These are phyloP conservation scores for Drosophila ustulata DNA, from an alignment of 2,888 invertebrate species.

Conservation along the genomic window DNA sequence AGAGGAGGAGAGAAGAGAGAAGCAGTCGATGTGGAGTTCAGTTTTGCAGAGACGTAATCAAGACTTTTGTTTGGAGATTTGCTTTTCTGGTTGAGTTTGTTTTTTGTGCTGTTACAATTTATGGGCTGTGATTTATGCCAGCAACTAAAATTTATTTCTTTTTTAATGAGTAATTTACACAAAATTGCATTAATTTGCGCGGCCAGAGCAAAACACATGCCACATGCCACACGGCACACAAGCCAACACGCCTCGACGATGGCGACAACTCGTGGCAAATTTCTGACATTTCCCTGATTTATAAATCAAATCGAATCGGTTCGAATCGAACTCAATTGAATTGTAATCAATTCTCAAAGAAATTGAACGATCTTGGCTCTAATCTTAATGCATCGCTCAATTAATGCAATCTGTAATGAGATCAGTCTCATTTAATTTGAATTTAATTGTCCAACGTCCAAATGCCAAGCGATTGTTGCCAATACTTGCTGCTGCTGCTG, in stretches of 20 bases:
- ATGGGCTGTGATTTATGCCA: conserved; percentile 77
- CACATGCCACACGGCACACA: conserved; percentile 29
- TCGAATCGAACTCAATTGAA: conserved; percentile 49
- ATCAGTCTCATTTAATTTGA: conserved; percentile 30
- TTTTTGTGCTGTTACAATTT: conserved; percentile 58
- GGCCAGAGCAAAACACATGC: conserved; percentile 59
- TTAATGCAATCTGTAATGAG: conserved; percentile 7
- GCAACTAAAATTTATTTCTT: conserved; percentile 76
- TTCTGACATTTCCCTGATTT: conserved; percentile 80
- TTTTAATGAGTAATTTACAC: conserved; percentile 82
- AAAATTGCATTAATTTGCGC: conserved; percentile 77
- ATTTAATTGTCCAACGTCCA: conserved; percentile 34
- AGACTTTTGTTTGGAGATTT: conserved; percentile 70
- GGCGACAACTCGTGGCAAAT: conserved; percentile 77
- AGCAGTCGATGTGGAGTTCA: conserved; percentile 16
- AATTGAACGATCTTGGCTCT: conserved; percentile 34
- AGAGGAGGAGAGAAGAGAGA: neutral
- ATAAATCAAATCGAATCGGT: conserved; percentile 57
- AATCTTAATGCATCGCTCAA: conserved; percentile 20
- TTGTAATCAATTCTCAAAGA: conserved; percentile 51
- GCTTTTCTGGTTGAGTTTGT: conserved; percentile 26
- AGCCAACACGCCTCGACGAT: conserved; percentile 6
- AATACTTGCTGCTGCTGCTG: conserved; percentile 9
- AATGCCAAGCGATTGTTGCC: conserved; percentile 27
- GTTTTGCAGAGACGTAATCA: conserved; percentile 51